phyloP scores from a whole-genome alignment of 2,797 vertebrate species.

The Aotus griseimembra region DNA sequence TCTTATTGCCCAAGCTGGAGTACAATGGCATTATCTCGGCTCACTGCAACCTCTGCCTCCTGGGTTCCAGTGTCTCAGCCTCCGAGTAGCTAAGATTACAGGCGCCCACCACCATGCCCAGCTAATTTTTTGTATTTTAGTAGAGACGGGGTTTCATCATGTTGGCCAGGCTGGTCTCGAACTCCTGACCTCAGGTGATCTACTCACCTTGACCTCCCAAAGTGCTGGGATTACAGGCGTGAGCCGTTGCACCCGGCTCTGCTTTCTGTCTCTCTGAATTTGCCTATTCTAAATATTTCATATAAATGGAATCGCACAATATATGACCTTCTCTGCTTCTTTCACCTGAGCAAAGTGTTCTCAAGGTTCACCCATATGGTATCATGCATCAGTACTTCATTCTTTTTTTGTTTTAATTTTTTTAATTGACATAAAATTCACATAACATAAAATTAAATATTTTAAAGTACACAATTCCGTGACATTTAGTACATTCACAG shows the following conservation, averaged over 20 bases:
- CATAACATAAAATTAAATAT: slow-evolving; percentile 11
- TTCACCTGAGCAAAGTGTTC: background rate
- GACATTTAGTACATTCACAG: background rate
- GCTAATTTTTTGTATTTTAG: no score
- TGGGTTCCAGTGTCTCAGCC: no score
- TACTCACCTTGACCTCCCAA: no score
- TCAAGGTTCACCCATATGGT: background rate
- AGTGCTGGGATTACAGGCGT: no score
- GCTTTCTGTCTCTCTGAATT: background rate
- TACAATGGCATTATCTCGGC: no score
- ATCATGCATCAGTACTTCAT: background rate
- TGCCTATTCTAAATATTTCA: background rate
- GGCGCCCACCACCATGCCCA: no score
- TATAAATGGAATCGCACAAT: background rate
- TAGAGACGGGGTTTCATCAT: no score
- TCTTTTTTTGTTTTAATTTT: background rate
- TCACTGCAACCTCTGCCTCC: no score
- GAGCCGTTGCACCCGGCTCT: background rate
- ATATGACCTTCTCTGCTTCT: background rate
- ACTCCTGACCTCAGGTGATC: no score
- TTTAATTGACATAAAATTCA: slow-evolving; percentile 8
- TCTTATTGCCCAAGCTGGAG: no score
- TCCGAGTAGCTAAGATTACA: no score
- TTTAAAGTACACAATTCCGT: background rate
- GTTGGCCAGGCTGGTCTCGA: no score